phyloP scores from a whole-genome alignment of 2,888 invertebrate genomes.

The Scaptomyza flava region DNA sequence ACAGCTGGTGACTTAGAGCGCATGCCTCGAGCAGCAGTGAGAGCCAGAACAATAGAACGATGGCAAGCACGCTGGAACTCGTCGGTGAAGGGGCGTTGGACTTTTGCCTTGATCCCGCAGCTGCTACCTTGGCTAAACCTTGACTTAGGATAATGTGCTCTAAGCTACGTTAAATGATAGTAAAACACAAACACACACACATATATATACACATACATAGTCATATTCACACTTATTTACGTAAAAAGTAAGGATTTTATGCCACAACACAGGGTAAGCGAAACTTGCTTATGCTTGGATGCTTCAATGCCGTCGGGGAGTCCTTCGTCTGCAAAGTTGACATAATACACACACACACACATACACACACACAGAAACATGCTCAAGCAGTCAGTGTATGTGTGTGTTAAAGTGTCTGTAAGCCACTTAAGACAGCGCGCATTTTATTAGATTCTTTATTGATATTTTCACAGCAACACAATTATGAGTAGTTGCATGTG shows the following conservation, averaged over 20 bases:
- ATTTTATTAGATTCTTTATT: conserved; percentile 80
- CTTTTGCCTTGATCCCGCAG: too few species aligned
- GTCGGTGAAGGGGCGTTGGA: too few species aligned
- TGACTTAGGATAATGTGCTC: too few species aligned
- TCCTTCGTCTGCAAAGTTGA: conserved; percentile 61
- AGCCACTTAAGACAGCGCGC: conserved; percentile 78
- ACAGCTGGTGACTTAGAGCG: too few species aligned
- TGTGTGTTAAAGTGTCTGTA: conserved; percentile 72
- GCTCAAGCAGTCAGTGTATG: conserved; percentile 29
- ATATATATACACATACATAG: conserved; percentile 1
- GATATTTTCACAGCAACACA: conserved; percentile 76
- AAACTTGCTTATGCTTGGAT: conserved; percentile 23
- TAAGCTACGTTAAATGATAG: conserved; percentile 60
- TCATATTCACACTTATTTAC: conserved; percentile 56
- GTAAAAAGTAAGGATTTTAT: conserved; percentile 77
- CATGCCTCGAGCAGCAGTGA: too few species aligned
- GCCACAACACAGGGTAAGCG: conserved; percentile 48
- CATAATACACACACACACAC: conserved; percentile 44
- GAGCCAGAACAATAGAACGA: too few species aligned
- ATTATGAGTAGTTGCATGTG: conserved; percentile 62
- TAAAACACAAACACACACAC: conserved; percentile 32
- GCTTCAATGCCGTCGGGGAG: conserved; percentile 27
- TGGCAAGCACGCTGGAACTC: too few species aligned
- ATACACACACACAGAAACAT: conserved; percentile 21
- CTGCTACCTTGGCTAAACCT: too few species aligned